Base-by-base conservation (phyloP, 2,797 vertebrate genomes). In the Ptychobarbus kaznakovi region DNA sequence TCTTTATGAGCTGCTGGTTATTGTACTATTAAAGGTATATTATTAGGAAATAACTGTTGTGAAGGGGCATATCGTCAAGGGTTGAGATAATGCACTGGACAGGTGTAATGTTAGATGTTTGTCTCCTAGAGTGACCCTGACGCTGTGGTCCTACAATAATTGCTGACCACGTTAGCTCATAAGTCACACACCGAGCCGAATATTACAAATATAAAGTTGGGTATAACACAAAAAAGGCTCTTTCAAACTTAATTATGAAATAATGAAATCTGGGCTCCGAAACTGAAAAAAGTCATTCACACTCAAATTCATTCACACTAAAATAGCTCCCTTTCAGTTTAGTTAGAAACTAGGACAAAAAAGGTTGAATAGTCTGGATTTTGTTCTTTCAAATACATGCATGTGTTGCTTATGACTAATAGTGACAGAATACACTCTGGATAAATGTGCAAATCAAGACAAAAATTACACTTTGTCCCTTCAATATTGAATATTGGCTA, bases 161-260 rank as follows among this genome's bases (percentile, higher is more conserved):
- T 38, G 32, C 81, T 80, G 58, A 44, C 44, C 75, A 58, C 6
- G 28, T 44, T 58, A 35, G 35, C 44, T 58, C 49, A 74, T 32
- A 73, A 85, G 44, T 25, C 28, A 84, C 70, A 66, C 81, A 73
- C 81, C 86, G 90, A 85, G 25, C 90, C 86, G 81, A 88, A 73
- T 91, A 91, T 90, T 93, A 32, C 91, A 92, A 77, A 61, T 87
- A 91, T 89, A 91, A 93, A 87, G 88, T 86, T 42, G 25, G 51
- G 25, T 32, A 51, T 74, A 82, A 9, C 8, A 83, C 32, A 6
- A 20, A 77, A 82, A 89, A 90, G 89, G 87, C 84, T 84, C 90
- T 92, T 92, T 93, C 79, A 87, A 84, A 81, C 82, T 81, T 72
- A 76, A 81, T 22, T 28, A n/a, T n/a, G 6, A 2, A 58, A 38